Evolutionary conservation across 2,888 invertebrate species (phyloP).

Genomic region (Acrobeloides nanus): DNA sequence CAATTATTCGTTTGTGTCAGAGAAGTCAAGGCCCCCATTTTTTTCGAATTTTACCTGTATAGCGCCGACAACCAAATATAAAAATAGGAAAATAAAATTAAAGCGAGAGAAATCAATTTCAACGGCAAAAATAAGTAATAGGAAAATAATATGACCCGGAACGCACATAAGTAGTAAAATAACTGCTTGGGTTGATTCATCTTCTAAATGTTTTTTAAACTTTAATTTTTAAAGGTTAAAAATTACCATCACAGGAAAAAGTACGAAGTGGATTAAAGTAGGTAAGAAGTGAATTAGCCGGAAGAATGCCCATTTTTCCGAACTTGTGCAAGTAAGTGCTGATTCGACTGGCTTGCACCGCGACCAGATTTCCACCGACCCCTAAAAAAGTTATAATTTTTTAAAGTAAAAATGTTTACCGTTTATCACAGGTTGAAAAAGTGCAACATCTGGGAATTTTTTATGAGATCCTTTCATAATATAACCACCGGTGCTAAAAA

Average conservation of each 20-base stretch:
- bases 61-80: conserved; percentile 11
- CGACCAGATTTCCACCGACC: conserved; percentile 44
- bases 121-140: conserved; percentile 30
- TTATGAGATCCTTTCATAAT: conserved; percentile 36
- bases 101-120: conserved; percentile 27
- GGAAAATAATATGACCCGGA: conserved; percentile 38
- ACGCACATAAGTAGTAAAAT: conserved; percentile 34
- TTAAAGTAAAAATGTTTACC: conserved; percentile 14
- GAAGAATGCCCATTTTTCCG: conserved; percentile 15
- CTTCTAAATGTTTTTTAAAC: conserved; percentile 23
- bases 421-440: conserved; percentile 47
- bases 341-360: conserved; percentile 40
- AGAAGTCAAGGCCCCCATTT: not conserved
- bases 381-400: conserved; percentile 18
- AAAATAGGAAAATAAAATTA: conserved; percentile 10
- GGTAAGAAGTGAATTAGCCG: conserved; percentile 10
- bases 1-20: too few species aligned
- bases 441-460: conserved; percentile 33
- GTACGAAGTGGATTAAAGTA: conserved; percentile 24
- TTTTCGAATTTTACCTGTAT: conserved; percentile 9
- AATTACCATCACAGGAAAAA: conserved; percentile 25
- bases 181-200: conserved; percentile 33
- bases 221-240: not conserved
- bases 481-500: conserved; percentile 31
- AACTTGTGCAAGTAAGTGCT: conserved; percentile 33